Base-by-base conservation (phyloP, 1,140 invertebrate species). In the Ectropis grisescens region DNA sequence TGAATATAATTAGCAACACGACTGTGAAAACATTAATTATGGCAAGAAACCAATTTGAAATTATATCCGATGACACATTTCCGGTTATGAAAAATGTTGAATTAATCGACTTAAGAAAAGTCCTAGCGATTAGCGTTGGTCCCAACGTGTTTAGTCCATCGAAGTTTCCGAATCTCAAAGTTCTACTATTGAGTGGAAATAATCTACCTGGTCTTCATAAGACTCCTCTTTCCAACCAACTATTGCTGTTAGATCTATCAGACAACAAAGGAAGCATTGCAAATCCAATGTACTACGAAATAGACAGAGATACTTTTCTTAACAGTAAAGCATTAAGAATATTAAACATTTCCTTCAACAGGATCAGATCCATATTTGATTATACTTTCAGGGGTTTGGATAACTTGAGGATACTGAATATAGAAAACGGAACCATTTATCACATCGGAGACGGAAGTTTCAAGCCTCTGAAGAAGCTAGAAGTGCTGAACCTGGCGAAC, bases 1-100 rank as follows among this genome's bases (percentile, higher is more conserved):
- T 86, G 44, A 46, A 82, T 37, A 57, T 80, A 0, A 82, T 86
- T 23, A 79, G 82, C 2, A 62, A 78, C 5, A 74, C 82, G 0
- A 82, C 79, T 5, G 72, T 87, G 15, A 71, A 68, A 16, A 55
- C 64, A 32, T 49, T 87, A n/a, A 72, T 56, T 32, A 47, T 87
- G 13, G 53, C 82, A 2, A 65, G 74, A 32, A 87, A 87, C 51
- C 82, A 84, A 37, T 85, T 87, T 42, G 83, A 85, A 56, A 48
- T 75, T 10, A 67, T 87, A 11, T 37, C 41, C 6, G 58, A 75
- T 16, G 57, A 82, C 14, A 58, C 60, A 9, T 86, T 87, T 55
- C 85, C 85, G 1, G 36, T 16, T 11, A 86, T 86, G 85, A 56
- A 59, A 0, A 82, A 84, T 39, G 56, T 87, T 33, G 66, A 78